A percentile compares a stretch with the other conserved stretches of the same genome.
Conservation (phyloP, 1,140 invertebrate species). For the Psilanteris sp. region DNA sequence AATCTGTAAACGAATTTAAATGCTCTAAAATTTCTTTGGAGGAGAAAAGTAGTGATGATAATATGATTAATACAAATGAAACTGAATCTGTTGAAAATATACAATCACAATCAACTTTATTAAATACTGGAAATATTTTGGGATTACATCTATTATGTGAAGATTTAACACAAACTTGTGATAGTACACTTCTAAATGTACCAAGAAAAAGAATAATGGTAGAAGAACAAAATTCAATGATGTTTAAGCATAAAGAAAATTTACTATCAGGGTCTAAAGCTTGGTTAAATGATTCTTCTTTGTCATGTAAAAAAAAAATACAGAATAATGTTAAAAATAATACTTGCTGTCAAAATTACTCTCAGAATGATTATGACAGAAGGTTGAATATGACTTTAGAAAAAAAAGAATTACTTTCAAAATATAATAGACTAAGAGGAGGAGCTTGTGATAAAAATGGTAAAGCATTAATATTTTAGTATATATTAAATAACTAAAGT, state of each 20-base stretch:
- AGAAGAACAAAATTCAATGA: neutral
- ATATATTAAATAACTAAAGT: neutral
- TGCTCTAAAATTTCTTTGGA: slow-evolving; percentile 44
- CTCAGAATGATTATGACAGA: neutral
- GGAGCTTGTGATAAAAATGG: slow-evolving; percentile 25
- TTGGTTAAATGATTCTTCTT: slow-evolving; percentile 16
- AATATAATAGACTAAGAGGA: slow-evolving; percentile 27
- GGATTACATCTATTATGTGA: slow-evolving; percentile 48
- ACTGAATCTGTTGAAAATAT: neutral
- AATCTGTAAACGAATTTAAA: slow-evolving; percentile 65
- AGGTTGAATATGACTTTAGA: neutral
- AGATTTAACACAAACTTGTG: slow-evolving; percentile 38
- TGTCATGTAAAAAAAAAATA: slow-evolving; percentile 1
- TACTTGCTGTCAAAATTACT: slow-evolving; percentile 11
- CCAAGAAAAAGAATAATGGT: slow-evolving; percentile 29
- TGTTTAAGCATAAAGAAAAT: slow-evolving; percentile 7
- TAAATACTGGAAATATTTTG: slow-evolving; percentile 31
- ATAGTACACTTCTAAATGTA: slow-evolving; percentile 51
- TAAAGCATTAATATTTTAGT: neutral
- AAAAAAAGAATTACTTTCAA: neutral
- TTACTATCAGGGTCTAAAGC: slow-evolving; percentile 9
- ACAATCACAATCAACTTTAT: neutral
- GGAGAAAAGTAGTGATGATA: neutral
- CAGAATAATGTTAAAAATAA: slow-evolving; percentile 8
- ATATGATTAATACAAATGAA: neutral